A percentile compares a stretch with the other conserved stretches of the same genome.
Conservation (phyloP, 2,113 vertebrate genomes). For the Talpa occidentalis region DNA sequence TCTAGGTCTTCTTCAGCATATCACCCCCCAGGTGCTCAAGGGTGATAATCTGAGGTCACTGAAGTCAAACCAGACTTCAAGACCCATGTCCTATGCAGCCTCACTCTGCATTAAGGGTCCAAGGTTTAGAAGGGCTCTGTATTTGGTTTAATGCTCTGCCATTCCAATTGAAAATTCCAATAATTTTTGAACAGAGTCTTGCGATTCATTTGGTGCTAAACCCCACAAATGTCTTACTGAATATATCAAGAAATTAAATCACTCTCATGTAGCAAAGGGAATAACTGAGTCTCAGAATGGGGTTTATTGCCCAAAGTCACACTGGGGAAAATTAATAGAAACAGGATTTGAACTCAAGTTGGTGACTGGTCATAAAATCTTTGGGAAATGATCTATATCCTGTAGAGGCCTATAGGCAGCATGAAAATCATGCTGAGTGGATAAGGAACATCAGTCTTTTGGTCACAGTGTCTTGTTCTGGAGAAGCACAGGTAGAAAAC, state of each 20-base stretch:
- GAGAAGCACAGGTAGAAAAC: rapidly evolving
- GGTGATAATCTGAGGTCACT: no score
- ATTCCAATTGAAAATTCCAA: background rate
- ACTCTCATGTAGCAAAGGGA: background rate
- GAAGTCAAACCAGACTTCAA: background rate
- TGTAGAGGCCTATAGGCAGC: background rate
- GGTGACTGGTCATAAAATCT: background rate
- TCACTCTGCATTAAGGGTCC: background rate
- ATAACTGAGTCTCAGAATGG: background rate
- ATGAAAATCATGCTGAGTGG: background rate
- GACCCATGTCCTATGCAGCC: rapidly evolving
- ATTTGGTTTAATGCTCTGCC: background rate
- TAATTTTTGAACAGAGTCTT: background rate
- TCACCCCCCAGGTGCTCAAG: background rate
- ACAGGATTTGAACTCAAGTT: background rate
- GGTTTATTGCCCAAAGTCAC: background rate
- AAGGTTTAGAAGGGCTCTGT: rapidly evolving
- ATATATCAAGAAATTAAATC: background rate
- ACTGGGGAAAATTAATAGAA: background rate
- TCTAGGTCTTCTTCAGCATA: background rate
- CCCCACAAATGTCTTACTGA: background rate
- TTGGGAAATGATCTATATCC: background rate
- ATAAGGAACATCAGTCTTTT: background rate
- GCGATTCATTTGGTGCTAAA: background rate
- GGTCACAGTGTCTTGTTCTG: background rate